phyloP scores from a whole-genome alignment of 2,113 vertebrate genomes.

The Tachysurus vachellii region DNA sequence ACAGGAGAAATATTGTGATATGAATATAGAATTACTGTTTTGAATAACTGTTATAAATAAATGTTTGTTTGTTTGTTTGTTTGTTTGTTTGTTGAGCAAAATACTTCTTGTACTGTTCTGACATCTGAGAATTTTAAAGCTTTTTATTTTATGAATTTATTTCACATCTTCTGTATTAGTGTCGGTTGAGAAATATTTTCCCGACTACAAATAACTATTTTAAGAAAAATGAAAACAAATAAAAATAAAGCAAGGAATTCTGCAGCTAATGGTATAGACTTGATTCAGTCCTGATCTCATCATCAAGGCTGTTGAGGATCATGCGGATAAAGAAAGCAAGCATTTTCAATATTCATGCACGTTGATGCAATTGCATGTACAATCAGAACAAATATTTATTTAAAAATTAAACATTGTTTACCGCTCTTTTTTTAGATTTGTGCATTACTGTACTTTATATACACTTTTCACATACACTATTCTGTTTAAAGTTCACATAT shows the following conservation, averaged over 20 bases:
- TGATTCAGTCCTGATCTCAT: not conserved
- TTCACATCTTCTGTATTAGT: not conserved
- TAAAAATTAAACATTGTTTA: not conserved
- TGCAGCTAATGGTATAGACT: not conserved
- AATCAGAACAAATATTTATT: not conserved
- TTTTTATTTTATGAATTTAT: not conserved
- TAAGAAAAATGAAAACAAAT: not conserved
- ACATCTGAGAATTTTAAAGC: not conserved
- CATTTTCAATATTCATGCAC: not conserved
- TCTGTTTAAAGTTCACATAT: not conserved
- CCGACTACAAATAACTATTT: not conserved
- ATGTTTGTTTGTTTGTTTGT: no score
- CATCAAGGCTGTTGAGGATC: not conserved
- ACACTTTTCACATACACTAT: not conserved
- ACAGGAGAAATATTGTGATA: no score
- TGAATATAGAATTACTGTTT: no score
- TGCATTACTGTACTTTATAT: not conserved
- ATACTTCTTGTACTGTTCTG: no score
- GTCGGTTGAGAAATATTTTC: not conserved
- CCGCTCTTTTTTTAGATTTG: not conserved
- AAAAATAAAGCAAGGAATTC: not conserved
- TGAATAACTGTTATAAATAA: no score
- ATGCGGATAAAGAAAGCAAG: not conserved
- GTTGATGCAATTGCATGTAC: not conserved
- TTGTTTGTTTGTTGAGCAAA: not conserved